A percentile compares a stretch with the other conserved stretches of the same genome.
Evolutionary conservation across 2,888 invertebrate genomes (phyloP).

Genomic region (Phortica okadai): DNA sequence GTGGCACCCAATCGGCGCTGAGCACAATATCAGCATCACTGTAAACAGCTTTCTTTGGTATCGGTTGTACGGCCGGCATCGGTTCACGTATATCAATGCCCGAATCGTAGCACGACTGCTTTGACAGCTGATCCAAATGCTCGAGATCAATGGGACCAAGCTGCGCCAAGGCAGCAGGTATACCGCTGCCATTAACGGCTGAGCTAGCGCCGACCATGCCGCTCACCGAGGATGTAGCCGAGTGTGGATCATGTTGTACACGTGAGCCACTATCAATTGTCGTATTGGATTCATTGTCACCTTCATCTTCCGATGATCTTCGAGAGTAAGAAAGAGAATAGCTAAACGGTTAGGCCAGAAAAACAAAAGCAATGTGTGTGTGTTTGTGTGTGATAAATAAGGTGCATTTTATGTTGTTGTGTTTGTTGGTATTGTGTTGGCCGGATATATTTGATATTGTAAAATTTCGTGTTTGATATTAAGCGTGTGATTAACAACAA

Average conservation of each 20-base stretch:
- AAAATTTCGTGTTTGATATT: slow-evolving; percentile 36
- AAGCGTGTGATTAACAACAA: slow-evolving; percentile 32
- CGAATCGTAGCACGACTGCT: slow-evolving; percentile 92
- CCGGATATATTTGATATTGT: slow-evolving; percentile 39
- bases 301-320: slow-evolving; percentile 77
- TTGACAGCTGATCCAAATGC: slow-evolving; percentile 82
- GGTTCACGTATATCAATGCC: slow-evolving; percentile 92
- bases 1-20: slow-evolving; percentile 91
- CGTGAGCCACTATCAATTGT: slow-evolving; percentile 73
- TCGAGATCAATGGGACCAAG: slow-evolving; percentile 74
- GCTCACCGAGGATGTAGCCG: slow-evolving; percentile 68
- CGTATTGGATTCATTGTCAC: slow-evolving; percentile 74
- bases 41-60: slow-evolving; percentile 80
- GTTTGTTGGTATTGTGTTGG: slow-evolving; percentile 16
- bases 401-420: slow-evolving; percentile 30
- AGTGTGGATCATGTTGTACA: slow-evolving; percentile 70
- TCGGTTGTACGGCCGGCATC: slow-evolving; percentile 81
- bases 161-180: slow-evolving; percentile 45
- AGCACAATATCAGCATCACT: slow-evolving; percentile 92
- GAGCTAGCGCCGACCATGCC: slow-evolving; percentile 50
- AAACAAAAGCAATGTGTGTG: slow-evolving; percentile 10
- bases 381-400: slow-evolving; percentile 18
- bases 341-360: slow-evolving; percentile 64
- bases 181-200: slow-evolving; percentile 38
- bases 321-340: slow-evolving; percentile 75